Conservation (phyloP, 2,113 vertebrate species). For the Microcebus tavaratra region DNA sequence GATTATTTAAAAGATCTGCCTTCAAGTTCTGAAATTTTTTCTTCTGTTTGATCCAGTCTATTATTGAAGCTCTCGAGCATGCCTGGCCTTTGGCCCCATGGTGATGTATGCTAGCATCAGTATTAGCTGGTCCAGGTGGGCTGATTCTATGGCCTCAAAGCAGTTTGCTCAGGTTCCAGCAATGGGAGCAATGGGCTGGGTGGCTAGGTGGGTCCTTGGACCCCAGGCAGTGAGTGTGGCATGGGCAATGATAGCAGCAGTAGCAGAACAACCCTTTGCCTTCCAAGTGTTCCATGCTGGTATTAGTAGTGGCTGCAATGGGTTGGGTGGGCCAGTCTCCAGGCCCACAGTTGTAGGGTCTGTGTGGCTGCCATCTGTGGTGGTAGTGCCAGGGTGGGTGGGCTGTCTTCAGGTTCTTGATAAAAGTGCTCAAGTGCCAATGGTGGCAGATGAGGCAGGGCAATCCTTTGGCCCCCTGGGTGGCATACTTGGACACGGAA, state of each 20-base stretch:
- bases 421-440: neutral
- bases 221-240: neutral
- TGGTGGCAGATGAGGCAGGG: neutral
- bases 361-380: neutral
- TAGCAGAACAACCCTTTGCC: neutral
- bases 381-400: neutral
- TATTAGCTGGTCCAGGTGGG: neutral
- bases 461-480: too few relatives aligned
- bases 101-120: neutral
- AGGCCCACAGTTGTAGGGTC: neutral
- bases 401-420: neutral
- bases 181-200: neutral
- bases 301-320: neutral
- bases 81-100: neutral
- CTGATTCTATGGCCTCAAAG: too few relatives aligned
- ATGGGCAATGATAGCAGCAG: neutral
- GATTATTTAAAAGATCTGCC: too few relatives aligned
- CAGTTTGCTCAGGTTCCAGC: too few relatives aligned
- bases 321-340: neutral
- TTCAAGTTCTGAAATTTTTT: too few relatives aligned
- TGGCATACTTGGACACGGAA: neutral
- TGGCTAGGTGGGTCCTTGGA: neutral
- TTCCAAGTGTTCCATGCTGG: neutral
- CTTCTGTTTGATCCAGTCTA: too few relatives aligned
- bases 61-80: neutral